Evolutionary conservation across 2,888 invertebrate genomes (phyloP), one percentile per base, ranked within the genome.

Genomic region (Corbicula japonica): DNA sequence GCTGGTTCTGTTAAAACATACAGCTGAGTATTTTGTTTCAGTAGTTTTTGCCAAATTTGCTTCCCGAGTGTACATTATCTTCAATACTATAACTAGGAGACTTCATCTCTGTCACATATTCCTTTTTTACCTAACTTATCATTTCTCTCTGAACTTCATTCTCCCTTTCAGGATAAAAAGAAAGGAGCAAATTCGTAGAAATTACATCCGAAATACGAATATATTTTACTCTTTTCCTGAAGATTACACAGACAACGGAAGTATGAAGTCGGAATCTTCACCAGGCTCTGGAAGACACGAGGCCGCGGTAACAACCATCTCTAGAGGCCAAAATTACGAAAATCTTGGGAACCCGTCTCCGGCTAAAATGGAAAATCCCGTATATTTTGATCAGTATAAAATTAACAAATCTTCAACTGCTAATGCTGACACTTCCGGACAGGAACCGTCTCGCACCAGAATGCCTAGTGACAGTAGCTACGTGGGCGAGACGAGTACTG

Each of bases 141-240:
- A n/a, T n/a, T n/a, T n/a, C n/a, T n/a, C n/a, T n/a, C n/a, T n/a
- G n/a, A n/a, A n/a, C n/a, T n/a, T n/a, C n/a, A n/a, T 26, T 50
- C 38, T 58, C 34, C 35, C 21, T 78, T 77, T 44, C 83, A 83
- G 83, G 56, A 50, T 83, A 3, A 83, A 83, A 76, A 38, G 74
- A 50, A 76, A 80, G 63, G 83, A 80, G 60, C 66, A 56, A n/a
- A 44, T 73, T 35, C 65, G 76, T 60, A 63, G 72, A 66, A 74
- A 80, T 71, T 80, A 74, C 62, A 68, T 80, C 54, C 62, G 74
- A 70, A 83, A 83, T 74, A 83, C 83, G 56, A 83, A 76, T 60
- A 83, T 83, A 76, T 83, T 83, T 75, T 83, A 83, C 70, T 80
- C 83, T 75, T 79, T 80, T 68, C 83, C 83, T 2, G 79, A 83